Base-by-base conservation (phyloP, 2,888 invertebrate genomes). In the Lepidochrysops patricia region DNA sequence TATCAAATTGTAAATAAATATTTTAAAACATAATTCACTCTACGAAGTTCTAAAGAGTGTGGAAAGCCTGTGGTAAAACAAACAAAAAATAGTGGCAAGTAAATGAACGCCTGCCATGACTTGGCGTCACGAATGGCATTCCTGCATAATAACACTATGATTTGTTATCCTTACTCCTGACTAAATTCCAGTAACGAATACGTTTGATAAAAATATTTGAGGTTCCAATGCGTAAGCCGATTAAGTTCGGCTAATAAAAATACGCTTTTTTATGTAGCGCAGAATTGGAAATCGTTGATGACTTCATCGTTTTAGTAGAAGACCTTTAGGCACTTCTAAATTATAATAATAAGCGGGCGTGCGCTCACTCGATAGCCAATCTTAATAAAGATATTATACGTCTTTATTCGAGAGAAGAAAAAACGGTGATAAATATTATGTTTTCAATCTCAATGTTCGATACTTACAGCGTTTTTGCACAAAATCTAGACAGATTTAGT, bases 351-450 rank as follows among this genome's bases (percentile, higher is more conserved):
- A 89, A 88, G 82, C 83, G 87, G 84, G 85, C 81, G 85, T 83
- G 84, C 84, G 80, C 77, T 79, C 77, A 74, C 71, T 70, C 79
- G 77, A 81, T 80, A 76, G 80, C 77, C 77, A 73, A 81, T 79
- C 83, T 87, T 87, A 85, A 89, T 89, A 87, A 86, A 89, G 89
- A 81, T 84, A 89, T 89, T 88, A 88, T 82, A 87, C 86, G 85
- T 86, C 81, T 83, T 81, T 82, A 79, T 74, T 77, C 79, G 73
- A 73, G 77, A 74, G 76, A 79, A 72, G 76, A 76, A 73, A 35
- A 19, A 37, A 32, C 34, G 34, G 15, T 23, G 15, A 32, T 13
- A 12, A 48, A 57, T 57, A n/a, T n/a, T n/a, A 32, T 56, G 32
- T 19, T 15, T 43, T 9, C 29, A 54, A 52, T 13, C 29, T 29